Evolutionary conservation across 2,797 vertebrate species (phyloP), one percentile per base, ranked within the genome.

Genomic region (Brachymystax lenok): DNA sequence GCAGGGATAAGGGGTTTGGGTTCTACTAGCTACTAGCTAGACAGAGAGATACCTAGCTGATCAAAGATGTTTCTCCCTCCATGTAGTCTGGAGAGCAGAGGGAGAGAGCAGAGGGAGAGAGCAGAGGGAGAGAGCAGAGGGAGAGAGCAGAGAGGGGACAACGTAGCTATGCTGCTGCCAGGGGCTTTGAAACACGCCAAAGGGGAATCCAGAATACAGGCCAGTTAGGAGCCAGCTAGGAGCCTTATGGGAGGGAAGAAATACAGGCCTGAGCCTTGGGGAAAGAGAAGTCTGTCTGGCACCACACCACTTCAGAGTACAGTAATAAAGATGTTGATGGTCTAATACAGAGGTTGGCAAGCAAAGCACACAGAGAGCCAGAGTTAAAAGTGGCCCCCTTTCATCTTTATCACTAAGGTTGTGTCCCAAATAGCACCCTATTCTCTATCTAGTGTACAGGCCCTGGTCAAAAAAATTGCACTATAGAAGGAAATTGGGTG

Each of bases 331-430:
- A 16, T 76, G 79, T 80, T 84, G 77, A 81, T 83, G 63, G 66
- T 80, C 85, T 74, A 87, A 86, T 87, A 80, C 79, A 79, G 81
- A 77, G 70, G 84, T 83, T 54, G 76, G 82, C 59, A 77, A 84
- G 82, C 70, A 83, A 81, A 80, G 78, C 63, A 59, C 46, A 77
- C 69, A 82, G 83, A 86, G 78, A 81, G 81, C 80, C 80, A 73
- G 74, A 33, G 82, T 85, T 82, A 77, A 80, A 76, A 82, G 33
- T 82, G 40, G 10, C 10, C 77, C 83, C 73, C 71, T 79, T 82
- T 77, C 84, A 85, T 88, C 79, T 70, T 54, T 87, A 75, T 82
- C 78, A 72, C 54, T n/a, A 56, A 56, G 54, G 6, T 46, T 12
- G 10, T 12, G 40, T 12, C 40, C 40, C 40, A 46, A 46, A 46